Conservation (phyloP, 2,797 vertebrate genomes). For the Pyrocephalus nanus region DNA sequence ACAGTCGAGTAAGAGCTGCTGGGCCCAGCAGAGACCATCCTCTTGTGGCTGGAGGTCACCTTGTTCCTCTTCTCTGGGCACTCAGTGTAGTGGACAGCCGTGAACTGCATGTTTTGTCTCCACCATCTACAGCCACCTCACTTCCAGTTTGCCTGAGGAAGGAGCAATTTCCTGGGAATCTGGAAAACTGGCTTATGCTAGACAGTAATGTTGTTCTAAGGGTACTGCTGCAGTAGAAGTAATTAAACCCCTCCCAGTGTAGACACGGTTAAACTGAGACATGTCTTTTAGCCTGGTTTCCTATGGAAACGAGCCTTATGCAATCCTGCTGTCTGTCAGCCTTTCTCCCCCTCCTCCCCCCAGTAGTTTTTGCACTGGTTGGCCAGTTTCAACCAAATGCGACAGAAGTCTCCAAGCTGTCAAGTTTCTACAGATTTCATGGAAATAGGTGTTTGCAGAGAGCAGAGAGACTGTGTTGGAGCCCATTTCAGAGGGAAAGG, state of each 20-base stretch:
- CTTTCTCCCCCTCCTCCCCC: background rate
- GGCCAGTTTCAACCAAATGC: constrained; percentile 8
- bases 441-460: background rate
- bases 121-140: background rate
- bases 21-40: background rate
- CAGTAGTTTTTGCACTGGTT: background rate
- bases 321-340: constrained; percentile 52
- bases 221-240: constrained; percentile 22
- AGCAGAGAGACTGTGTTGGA: background rate
- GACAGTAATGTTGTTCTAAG: background rate
- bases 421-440: background rate
- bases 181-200: background rate
- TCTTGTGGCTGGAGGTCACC: background rate
- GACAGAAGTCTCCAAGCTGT: constrained; percentile 13
- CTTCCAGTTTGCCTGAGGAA: constrained; percentile 10
- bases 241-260: constrained; percentile 37
- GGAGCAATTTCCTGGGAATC: constrained; percentile 20
- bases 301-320: constrained; percentile 59
- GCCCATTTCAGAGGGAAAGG: background rate
- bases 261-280: constrained; percentile 34
- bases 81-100: rapidly evolving
- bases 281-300: constrained; percentile 60
- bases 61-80: background rate
- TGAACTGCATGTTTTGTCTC: background rate
- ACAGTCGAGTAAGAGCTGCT: background rate